A percentile compares a stretch with the other conserved stretches of the same genome.
Evolutionary conservation across 2,797 vertebrate species (phyloP).

Genomic region (Sphaeramia orbicularis): DNA sequence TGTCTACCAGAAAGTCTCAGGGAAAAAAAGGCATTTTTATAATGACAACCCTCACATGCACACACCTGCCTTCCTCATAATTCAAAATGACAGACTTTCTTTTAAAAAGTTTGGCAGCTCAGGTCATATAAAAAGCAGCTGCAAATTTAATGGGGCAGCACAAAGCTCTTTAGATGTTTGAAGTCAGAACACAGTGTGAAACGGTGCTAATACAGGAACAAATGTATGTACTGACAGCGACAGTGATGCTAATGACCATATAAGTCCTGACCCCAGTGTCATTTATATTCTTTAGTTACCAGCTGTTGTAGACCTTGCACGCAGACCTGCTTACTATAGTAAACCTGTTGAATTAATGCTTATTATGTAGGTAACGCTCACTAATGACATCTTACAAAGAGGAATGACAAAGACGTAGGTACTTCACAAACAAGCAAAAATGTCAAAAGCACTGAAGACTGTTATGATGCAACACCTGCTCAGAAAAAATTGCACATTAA

Average conservation of each 20-base stretch:
- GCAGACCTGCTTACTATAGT: slow-evolving; percentile 3
- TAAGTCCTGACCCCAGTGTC: slow-evolving; percentile 1
- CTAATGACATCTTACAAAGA: neutral
- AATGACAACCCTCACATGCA: slow-evolving; percentile 1
- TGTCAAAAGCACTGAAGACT: neutral
- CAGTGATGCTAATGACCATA: slow-evolving; percentile 39
- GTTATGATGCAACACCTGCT: neutral
- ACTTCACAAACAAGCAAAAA: neutral
- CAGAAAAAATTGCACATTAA: neutral
- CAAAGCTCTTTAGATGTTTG: slow-evolving; percentile 30
- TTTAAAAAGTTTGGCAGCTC: slow-evolving; percentile 32
- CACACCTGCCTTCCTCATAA: slow-evolving; percentile 37
- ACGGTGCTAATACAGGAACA: slow-evolving; percentile 22
- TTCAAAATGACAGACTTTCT: slow-evolving; percentile 40
- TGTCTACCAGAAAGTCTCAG: neutral
- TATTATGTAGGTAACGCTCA: slow-evolving; percentile 16
- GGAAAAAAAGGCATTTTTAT: slow-evolving; percentile 5
- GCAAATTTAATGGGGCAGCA: slow-evolving; percentile 51
- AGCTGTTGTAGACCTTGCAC: slow-evolving; percentile 9
- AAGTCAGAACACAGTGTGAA: slow-evolving; percentile 52
- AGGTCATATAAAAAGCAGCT: slow-evolving; percentile 52
- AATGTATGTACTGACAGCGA: slow-evolving; percentile 41
- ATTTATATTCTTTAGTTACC: slow-evolving; percentile 16
- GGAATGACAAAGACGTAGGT: slow-evolving; percentile 7
- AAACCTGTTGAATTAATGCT: slow-evolving; percentile 3